Percentiles rank a stretch among this genome's conserved stretches.
Evolutionary conservation across 2,113 vertebrate species (phyloP).

Genomic region (Electrona antarctica): DNA sequence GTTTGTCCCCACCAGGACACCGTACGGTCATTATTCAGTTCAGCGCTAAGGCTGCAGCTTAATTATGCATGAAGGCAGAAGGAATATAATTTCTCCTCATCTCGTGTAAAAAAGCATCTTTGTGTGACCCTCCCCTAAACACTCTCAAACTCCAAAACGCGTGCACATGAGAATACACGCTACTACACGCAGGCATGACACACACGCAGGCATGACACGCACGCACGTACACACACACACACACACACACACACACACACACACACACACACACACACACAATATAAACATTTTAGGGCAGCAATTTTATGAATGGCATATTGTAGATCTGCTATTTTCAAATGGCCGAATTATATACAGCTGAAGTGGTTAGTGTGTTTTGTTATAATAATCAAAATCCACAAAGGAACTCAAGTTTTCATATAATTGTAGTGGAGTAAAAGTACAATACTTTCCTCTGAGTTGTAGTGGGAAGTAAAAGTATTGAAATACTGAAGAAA

Average conservation of each 20-base stretch:
- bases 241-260: no score
- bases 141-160: slow-evolving; percentile 35
- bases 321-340: not conserved
- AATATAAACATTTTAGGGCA: not conserved
- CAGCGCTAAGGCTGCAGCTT: slow-evolving; percentile 44
- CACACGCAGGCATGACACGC: no score
- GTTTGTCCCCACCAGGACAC: slow-evolving; percentile 55
- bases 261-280: no score
- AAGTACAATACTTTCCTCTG: no score
- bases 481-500: no score
- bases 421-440: no score
- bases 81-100: slow-evolving; percentile 39
- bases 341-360: no score
- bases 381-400: no score
- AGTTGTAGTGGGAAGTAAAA: no score
- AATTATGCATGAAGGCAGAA: slow-evolving; percentile 51
- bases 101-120: slow-evolving; percentile 41
- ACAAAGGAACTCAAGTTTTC: no score
- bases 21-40: slow-evolving; percentile 45
- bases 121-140: slow-evolving; percentile 24
- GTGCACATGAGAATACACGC: slow-evolving; percentile 19
- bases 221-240: no score
- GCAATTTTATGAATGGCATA: not conserved
- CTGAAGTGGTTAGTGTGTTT: no score
- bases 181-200: not conserved